These are phyloP conservation scores for Oreochromis spilurus DNA, from an alignment of 2,113 vertebrate species.

Conservation along the genomic window DNA sequence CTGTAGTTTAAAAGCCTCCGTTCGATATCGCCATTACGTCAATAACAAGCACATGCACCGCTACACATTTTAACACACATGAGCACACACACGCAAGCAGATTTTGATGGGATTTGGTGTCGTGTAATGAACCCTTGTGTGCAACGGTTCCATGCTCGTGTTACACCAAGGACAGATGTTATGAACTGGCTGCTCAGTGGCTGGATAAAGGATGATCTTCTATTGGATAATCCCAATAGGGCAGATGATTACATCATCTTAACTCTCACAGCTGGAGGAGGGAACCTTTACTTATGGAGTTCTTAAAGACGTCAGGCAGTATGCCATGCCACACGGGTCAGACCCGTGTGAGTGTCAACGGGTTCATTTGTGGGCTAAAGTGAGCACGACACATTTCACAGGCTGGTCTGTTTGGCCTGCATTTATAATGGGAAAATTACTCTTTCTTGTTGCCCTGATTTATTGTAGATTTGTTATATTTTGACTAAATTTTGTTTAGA, in stretches of 20 bases:
- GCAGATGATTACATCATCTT: slow-evolving; percentile 44
- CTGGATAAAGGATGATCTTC: slow-evolving; percentile 34
- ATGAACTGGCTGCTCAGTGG: slow-evolving; percentile 38
- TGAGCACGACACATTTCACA: background rate
- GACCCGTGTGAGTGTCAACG: background rate
- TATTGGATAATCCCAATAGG: slow-evolving; percentile 41
- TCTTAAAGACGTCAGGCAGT: background rate
- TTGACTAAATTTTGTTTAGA: background rate
- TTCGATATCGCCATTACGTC: background rate
- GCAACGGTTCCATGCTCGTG: slow-evolving; percentile 2
- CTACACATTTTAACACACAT: background rate
- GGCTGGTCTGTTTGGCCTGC: background rate
- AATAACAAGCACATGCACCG: background rate
- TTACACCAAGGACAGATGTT: slow-evolving; percentile 51
- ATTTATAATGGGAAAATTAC: background rate
- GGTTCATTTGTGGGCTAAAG: background rate
- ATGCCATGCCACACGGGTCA: background rate
- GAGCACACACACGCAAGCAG: background rate
- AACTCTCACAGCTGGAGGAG: slow-evolving; percentile 35
- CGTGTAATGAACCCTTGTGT: background rate
- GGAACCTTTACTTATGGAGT: slow-evolving; percentile 1
- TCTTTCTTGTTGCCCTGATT: background rate
- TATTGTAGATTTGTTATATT: background rate
- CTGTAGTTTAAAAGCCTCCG: slow-evolving; percentile 4
- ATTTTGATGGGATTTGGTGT: slow-evolving; percentile 36